Evolutionary conservation across 2,797 vertebrate genomes (phyloP), one percentile per base, ranked within the genome.

Genomic region (Meriones psammophilus): DNA sequence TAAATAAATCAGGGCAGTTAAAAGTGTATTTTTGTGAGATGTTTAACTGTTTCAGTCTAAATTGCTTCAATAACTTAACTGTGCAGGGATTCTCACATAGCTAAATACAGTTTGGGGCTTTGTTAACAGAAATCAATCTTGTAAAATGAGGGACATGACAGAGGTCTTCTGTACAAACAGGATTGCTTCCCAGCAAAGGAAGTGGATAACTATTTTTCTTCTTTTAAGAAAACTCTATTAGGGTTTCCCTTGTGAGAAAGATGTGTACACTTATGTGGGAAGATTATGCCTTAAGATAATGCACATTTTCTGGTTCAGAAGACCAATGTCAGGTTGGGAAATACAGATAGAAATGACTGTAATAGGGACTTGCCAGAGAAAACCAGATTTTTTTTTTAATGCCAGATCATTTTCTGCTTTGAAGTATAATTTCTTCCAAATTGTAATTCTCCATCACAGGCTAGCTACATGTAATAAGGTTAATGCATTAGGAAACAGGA

Each of bases 21-120:
- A 96, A 89, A 86, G 76, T 68, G 18, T 92, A 79, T 22, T 95
- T 76, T 94, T 83, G 18, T 17, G 36, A 91, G 88, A 87, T 33
- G 28, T 33, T 83, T 91, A 56, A 80, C 88, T 14, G 66, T 88
- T 93, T 94, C 60, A 3, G 5, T 60, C 56, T 56, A 84, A 90
- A 80, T 20, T n/a, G 5, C 56, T 68, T 95, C 86, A 95, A 17
- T 30, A 36, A 95, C 42, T 91, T 79, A 94, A 0, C 76, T 26
- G 1, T 24, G 15, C 14, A 87, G 28, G 39, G 33, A 28, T 0
- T 77, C 92, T 58, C 81, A 78, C 39, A 30, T 76, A 79, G 90
- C 64, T 64, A 87, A 85, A 80, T 74, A 14, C 20, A 96, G 68
- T 88, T 85, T 81, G 64, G 80, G 36, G 20, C 30, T 69, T 42